Base-by-base conservation (phyloP, 1,140 invertebrate genomes). In the Cardiocondyla obscurior region DNA sequence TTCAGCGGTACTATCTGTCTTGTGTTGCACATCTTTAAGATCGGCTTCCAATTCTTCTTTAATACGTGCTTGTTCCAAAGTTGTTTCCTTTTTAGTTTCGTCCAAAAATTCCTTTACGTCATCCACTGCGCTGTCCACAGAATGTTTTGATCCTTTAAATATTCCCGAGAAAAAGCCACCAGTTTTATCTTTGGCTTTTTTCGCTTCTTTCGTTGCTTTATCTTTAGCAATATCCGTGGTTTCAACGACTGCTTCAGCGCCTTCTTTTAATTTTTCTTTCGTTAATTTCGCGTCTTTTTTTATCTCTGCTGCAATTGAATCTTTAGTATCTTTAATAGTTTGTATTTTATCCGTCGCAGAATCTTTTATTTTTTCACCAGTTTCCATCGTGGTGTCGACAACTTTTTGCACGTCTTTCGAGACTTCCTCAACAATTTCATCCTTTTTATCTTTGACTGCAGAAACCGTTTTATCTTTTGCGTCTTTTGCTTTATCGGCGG, bases 141-240 rank as follows among this genome's bases (percentile, higher is more conserved):
- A 51, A 46, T 87, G 74, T 83, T 91, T 90, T 1, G 82, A 77
- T 55, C 88, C 83, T 64, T 74, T 89, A 60, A 89, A 88, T 60
- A 90, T 87, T 46, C 86, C 81, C 10, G 85, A 82, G n/a, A 89
- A 85, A 46, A 89, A 88, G 5, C 83, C 82, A 42, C 73, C 46
- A 8, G 69, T 33, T 58, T 86, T 85, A 4, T 85, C 86, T n/a
- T 86, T 81, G 1, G 44, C 67, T 73, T 89, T 87, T 25, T 62
- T 82, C 81, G 39, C 33, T 62, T 72, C 58, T 46, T 85, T 74
- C n/a, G 39, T 53, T 28, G 57, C 14, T 3, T 70, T 72, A 1
- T 72, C 55, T 16, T 64, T 76, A 16, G 44, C 5, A n/a, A 5
- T 36, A 4, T 83, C 57, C 0, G 22, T 51, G 7, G 55, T 8